Conservation (phyloP, 2,888 invertebrate species). For the Cyaniris semiargus region DNA sequence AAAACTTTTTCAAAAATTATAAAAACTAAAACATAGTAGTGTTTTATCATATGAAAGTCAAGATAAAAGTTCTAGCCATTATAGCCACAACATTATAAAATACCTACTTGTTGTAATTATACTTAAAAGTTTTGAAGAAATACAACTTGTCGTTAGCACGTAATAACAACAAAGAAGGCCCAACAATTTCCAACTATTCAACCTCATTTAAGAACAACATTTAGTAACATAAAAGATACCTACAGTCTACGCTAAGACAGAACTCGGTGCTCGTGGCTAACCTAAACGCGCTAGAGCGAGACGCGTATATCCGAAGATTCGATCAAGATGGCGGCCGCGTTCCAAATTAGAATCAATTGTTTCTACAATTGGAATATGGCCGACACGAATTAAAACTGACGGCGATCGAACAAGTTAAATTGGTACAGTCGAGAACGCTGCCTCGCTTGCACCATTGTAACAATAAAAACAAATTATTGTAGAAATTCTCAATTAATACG, state of each 20-base stretch:
- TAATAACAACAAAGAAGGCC: too few species aligned
- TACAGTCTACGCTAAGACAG: not conserved
- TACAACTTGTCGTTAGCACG: too few species aligned
- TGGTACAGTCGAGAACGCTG: slow-evolving; percentile 1
- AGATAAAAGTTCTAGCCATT: too few species aligned
- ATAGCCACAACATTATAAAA: too few species aligned
- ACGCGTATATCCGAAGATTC: not conserved
- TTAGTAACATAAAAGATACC: not conserved
- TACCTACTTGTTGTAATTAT: too few species aligned
- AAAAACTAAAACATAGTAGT: not conserved
- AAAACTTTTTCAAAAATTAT: not conserved
- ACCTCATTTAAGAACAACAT: too few species aligned
- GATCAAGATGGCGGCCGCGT: slow-evolving; percentile 39
- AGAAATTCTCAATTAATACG: not conserved
- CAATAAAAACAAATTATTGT: not conserved
- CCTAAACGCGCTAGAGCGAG: slow-evolving; percentile 24
- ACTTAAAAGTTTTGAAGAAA: too few species aligned
- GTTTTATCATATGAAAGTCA: not conserved
- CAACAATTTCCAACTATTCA: too few species aligned
- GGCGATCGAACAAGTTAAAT: not conserved
- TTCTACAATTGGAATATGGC: slow-evolving; percentile 38
- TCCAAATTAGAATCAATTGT: slow-evolving; percentile 40
- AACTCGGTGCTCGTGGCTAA: slow-evolving; percentile 13
- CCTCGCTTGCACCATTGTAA: not conserved
- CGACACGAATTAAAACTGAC: slow-evolving; percentile 35